phyloP scores from a whole-genome alignment of 2,797 vertebrate species.

The Darevskia nairensis region DNA sequence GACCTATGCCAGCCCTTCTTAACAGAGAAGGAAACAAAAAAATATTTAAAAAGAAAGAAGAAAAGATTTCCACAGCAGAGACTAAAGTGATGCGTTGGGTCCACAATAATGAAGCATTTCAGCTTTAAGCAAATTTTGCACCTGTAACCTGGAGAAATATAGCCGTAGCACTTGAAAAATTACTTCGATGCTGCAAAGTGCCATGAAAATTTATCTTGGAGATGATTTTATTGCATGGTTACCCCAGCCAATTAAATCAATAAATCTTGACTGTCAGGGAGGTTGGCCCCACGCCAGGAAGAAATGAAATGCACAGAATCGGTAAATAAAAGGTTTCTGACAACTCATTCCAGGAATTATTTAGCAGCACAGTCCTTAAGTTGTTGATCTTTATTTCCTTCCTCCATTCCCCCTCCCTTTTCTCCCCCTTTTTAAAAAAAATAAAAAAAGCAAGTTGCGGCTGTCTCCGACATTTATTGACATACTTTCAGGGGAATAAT shows the following conservation, averaged over 20 bases:
- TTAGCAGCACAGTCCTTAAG: conserved; percentile 81
- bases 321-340: conserved; percentile 90
- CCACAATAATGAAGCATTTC: conserved; percentile 81
- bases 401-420: not conserved
- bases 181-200: conserved; percentile 82
- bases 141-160: conserved; percentile 89
- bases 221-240: conserved; percentile 97
- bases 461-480: conserved; percentile 75
- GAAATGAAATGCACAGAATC: conserved; percentile 88
- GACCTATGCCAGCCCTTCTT: conserved; percentile 34
- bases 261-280: conserved; percentile 93
- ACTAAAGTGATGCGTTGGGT: conserved; percentile 60
- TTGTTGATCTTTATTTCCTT: conserved; percentile 36
- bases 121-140: conserved; percentile 89
- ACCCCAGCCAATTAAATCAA: conserved; percentile 97
- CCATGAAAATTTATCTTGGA: conserved; percentile 91
- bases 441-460: conserved; percentile 54
- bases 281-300: conserved; percentile 83
- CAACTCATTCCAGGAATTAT: conserved; percentile 88
- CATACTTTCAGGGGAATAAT: conserved; percentile 72
- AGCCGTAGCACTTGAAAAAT: conserved; percentile 89
- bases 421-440: not conserved
- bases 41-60: too few relatives aligned
- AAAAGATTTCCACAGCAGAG: conserved; percentile 61
- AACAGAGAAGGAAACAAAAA: conserved; percentile 34